phyloP scores from a whole-genome alignment of 2,113 vertebrate species.

The Phalacrocorax brasilianus region DNA sequence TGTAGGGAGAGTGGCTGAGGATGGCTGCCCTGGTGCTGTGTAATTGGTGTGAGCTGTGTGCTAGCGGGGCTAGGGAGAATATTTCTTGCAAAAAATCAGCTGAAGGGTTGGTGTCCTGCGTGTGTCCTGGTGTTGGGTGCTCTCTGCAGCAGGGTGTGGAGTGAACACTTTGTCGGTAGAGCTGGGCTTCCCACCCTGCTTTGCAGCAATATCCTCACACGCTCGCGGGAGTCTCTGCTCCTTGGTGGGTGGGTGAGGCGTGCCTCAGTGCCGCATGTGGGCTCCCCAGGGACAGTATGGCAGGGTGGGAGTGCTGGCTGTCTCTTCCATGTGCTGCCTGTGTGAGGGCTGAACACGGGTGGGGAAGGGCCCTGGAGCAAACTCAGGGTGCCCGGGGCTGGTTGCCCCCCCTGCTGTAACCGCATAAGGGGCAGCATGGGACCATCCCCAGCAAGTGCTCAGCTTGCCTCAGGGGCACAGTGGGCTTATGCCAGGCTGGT shows the following conservation, averaged over 20 bases:
- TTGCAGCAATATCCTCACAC: rapidly evolving
- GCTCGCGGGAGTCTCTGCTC: neutral
- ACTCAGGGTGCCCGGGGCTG: rapidly evolving
- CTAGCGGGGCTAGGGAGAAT: neutral
- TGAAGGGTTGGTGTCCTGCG: rapidly evolving
- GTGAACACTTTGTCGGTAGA: neutral
- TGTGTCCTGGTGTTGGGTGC: neutral
- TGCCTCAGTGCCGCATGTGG: rapidly evolving
- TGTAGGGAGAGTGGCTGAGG: neutral
- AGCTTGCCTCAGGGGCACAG: rapidly evolving
- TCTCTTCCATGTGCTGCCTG: neutral
- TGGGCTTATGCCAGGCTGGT: neutral
- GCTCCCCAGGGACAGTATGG: too few species aligned
- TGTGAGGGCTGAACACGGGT: neutral
- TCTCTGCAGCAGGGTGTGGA: too few species aligned
- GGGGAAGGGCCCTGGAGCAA: neutral
- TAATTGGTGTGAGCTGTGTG: rapidly evolving
- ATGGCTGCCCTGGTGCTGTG: neutral
- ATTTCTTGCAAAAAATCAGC: too few species aligned
- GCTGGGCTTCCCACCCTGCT: rapidly evolving
- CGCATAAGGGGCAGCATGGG: neutral
- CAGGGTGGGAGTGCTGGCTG: neutral
- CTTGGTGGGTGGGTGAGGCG: rapidly evolving
- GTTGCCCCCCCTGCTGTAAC: neutral
- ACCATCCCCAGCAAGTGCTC: rapidly evolving